A percentile compares a stretch with the other conserved stretches of the same genome.
Conservation (phyloP, 2,888 invertebrate species). For the Eutolmus rufibarbis region DNA sequence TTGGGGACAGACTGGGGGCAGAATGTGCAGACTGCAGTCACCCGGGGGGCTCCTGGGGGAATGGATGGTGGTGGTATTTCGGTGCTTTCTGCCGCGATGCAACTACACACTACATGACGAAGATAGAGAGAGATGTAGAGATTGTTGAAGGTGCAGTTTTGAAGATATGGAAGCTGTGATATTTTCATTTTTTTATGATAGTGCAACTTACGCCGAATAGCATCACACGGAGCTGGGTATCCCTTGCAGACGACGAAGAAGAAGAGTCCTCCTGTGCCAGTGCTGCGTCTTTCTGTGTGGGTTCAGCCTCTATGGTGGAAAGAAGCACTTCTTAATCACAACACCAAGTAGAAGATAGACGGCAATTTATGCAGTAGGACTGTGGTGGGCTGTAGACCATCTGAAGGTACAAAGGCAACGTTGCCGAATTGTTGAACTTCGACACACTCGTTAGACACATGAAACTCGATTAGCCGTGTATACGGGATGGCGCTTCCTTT, state of each 20-base stretch:
- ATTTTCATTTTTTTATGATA: neutral
- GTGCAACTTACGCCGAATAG: conserved; percentile 45
- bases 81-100: neutral
- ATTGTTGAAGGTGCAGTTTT: neutral
- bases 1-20: neutral
- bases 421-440: neutral
- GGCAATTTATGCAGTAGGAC: neutral
- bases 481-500: neutral
- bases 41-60: neutral
- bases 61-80: neutral
- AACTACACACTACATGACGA: neutral
- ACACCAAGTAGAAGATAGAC: neutral
- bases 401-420: neutral
- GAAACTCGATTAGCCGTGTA: neutral
- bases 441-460: conserved; percentile 5
- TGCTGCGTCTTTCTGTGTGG: neutral
- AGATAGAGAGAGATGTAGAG: neutral
- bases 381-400: neutral
- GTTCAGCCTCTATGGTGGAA: neutral
- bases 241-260: conserved; percentile 7
- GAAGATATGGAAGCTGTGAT: neutral
- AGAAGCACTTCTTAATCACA: neutral
- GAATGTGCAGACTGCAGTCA: conserved; percentile 4
- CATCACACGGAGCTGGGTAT: conserved; percentile 40
- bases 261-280: conserved; percentile 6